These are phyloP conservation scores for Cynopterus brachyotis DNA, from an alignment of 2,113 vertebrate genomes.

Conservation along the genomic window DNA sequence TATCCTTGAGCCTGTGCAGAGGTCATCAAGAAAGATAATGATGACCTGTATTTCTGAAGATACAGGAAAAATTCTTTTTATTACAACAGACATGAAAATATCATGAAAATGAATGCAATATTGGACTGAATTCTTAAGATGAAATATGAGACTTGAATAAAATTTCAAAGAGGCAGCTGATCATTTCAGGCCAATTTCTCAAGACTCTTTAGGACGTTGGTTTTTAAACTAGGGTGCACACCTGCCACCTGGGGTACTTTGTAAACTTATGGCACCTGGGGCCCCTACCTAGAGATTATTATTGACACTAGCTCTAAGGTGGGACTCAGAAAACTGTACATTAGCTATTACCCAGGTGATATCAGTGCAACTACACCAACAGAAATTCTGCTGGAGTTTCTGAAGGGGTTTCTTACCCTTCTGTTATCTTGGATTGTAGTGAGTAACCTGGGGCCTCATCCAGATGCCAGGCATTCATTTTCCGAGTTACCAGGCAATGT, in stretches of 20 bases:
- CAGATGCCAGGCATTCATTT: neutral
- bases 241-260: neutral
- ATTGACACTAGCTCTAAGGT: neutral
- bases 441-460: accelerated
- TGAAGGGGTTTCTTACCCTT: accelerated
- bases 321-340: neutral
- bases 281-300: neutral
- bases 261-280: neutral
- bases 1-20: neutral
- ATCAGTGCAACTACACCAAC: neutral
- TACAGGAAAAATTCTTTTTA: neutral
- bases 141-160: neutral
- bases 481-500: neutral
- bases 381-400: neutral
- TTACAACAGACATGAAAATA: neutral
- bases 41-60: neutral
- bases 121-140: neutral
- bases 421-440: accelerated
- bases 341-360: neutral
- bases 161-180: neutral
- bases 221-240: neutral
- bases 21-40: neutral
- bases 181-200: neutral
- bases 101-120: neutral
- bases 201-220: neutral